Evolutionary conservation across 53 echinoderm and acorn worm genomes (phyloP).

Genomic region (Stichopus horrens): DNA sequence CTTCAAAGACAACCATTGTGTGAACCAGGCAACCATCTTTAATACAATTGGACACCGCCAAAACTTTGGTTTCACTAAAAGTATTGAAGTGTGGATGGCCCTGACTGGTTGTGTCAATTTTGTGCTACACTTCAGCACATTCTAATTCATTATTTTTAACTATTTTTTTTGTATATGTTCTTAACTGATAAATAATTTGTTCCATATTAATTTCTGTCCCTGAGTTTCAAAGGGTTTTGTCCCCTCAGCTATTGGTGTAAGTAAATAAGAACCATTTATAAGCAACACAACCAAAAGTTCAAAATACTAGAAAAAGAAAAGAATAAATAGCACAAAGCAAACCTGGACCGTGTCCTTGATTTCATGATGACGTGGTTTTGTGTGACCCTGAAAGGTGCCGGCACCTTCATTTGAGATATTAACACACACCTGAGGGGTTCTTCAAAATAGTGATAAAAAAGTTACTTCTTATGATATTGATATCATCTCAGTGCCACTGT

Average conservation of each 20-base stretch:
- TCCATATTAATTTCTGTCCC: not conserved
- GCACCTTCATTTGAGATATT: slow-evolving; percentile 24
- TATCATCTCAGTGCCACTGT: not conserved
- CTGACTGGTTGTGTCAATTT: no score
- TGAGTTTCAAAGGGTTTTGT: not conserved
- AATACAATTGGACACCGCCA: no score
- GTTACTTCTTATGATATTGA: slow-evolving; percentile 15
- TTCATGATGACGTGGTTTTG: not conserved
- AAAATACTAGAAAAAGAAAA: not conserved
- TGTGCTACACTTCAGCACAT: no score
- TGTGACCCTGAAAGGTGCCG: slow-evolving; percentile 20
- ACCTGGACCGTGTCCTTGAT: not conserved
- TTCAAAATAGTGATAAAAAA: not conserved
- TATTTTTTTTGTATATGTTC: no score
- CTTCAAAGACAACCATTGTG: no score
- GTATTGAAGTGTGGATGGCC: no score
- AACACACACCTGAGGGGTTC: slow-evolving; percentile 16
- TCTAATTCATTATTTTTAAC: no score
- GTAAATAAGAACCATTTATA: not conserved
- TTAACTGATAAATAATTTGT: not conserved
- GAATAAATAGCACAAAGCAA: not conserved
- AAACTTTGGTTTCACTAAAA: no score
- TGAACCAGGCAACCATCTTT: no score
- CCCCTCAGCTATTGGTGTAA: not conserved
- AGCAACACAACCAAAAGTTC: not conserved